Evolutionary conservation across 2,888 invertebrate species (phyloP).

Genomic region (Theodoxus fluviatilis): DNA sequence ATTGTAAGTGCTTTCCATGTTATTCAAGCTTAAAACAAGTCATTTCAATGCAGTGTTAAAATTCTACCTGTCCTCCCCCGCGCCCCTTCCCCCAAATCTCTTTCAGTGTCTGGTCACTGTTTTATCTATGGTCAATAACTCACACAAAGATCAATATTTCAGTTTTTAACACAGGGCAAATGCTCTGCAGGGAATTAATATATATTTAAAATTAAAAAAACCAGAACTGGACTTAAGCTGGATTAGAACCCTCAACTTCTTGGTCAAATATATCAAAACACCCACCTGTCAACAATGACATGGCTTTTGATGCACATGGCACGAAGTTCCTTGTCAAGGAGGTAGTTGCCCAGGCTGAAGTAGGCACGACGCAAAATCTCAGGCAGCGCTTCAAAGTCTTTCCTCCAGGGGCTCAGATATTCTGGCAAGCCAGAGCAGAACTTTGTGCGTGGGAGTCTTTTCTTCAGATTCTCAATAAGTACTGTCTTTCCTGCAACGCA

Average conservation of each 20-base stretch:
- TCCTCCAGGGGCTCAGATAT: constrained; percentile 35
- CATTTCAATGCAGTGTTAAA: too few species aligned
- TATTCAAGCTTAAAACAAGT: background rate
- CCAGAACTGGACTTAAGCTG: too few species aligned
- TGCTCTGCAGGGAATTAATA: background rate
- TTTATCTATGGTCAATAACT: background rate
- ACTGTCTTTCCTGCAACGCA: constrained; percentile 45
- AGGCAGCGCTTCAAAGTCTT: constrained; percentile 41
- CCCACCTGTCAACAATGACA: constrained; percentile 52
- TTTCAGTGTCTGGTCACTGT: too few species aligned
- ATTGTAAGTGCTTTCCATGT: background rate
- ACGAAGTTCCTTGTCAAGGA: constrained; percentile 42
- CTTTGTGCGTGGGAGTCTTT: constrained; percentile 35
- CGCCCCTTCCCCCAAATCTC: too few species aligned
- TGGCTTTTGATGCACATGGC: constrained; percentile 39
- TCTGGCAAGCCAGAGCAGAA: too few species aligned
- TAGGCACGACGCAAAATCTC: constrained; percentile 47
- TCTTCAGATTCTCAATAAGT: constrained; percentile 39
- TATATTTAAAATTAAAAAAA: background rate
- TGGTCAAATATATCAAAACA: background rate
- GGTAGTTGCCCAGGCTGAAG: constrained; percentile 47
- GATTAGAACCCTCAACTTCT: background rate
- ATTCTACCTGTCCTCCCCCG: too few species aligned
- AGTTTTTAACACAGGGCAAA: background rate
- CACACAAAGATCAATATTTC: background rate